A percentile compares a stretch with the other conserved stretches of the same genome.
Evolutionary conservation across 2,888 invertebrate species (phyloP).

Genomic region (Malthinus flaveolus): DNA sequence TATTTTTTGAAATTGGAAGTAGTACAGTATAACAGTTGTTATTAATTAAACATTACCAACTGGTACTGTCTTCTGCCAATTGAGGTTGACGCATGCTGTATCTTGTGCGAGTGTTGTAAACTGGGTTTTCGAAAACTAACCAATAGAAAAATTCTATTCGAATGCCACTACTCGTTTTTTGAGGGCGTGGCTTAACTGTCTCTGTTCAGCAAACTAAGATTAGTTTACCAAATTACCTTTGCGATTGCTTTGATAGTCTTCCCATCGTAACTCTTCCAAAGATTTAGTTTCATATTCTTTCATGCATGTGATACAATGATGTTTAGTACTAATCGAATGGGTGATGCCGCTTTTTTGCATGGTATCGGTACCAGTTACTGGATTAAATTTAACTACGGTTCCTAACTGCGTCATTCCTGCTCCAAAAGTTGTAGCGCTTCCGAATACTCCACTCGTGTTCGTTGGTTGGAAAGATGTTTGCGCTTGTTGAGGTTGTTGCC

Average conservation of each 20-base stretch:
- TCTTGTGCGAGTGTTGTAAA: no score
- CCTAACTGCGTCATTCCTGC: slow-evolving; percentile 60
- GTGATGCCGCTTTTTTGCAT: slow-evolving; percentile 86
- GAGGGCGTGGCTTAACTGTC: no score
- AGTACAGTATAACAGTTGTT: no score
- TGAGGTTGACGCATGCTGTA: no score
- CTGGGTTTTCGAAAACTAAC: no score
- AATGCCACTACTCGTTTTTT: no score
- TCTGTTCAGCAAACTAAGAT: no score
- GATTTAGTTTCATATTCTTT: slow-evolving; percentile 96
- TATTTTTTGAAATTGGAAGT: no score
- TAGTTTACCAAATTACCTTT: slow-evolving; percentile 65
- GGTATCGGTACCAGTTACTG: slow-evolving; percentile 86
- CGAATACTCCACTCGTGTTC: slow-evolving; percentile 53
- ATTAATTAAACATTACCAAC: no score
- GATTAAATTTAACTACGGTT: slow-evolving; percentile 83
- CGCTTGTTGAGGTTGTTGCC: slow-evolving; percentile 47
- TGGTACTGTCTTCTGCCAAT: no score
- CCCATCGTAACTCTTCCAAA: slow-evolving; percentile 89
- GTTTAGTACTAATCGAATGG: slow-evolving; percentile 86
- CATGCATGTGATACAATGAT: slow-evolving; percentile 98
- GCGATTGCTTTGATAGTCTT: slow-evolving; percentile 89
- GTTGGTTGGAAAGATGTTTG: slow-evolving; percentile 40
- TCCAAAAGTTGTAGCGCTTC: slow-evolving; percentile 54
- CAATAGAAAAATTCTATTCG: no score